Conservation (phyloP, 2,797 vertebrate genomes). For the Rhinichthys osculus region DNA sequence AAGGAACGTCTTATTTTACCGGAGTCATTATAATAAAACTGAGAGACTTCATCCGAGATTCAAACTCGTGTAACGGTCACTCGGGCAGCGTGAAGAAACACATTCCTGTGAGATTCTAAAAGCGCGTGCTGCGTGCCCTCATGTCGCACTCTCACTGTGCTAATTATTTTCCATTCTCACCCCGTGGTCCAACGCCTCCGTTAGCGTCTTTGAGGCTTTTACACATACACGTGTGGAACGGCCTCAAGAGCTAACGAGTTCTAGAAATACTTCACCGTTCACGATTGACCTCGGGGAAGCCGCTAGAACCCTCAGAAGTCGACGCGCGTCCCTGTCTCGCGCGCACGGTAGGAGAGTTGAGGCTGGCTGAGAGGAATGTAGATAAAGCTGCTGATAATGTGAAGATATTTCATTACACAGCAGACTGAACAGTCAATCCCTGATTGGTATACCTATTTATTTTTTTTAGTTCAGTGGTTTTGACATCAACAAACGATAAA, state of each 20-base stretch:
- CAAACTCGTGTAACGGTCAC: conserved; percentile 12
- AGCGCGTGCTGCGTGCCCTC: neutral
- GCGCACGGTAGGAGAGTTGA: neutral
- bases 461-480: neutral
- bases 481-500: conserved; percentile 14
- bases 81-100: neutral
- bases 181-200: neutral
- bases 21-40: neutral
- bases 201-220: conserved; percentile 18
- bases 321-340: too few relatives aligned
- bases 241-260: conserved; percentile 7
- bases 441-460: neutral
- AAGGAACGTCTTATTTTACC: neutral
- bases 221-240: neutral
- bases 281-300: conserved; percentile 9
- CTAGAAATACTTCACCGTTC: conserved; percentile 33
- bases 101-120: conserved; percentile 38
- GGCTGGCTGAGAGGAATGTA: neutral
- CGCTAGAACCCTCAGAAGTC: neutral
- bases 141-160: neutral
- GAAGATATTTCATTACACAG: neutral
- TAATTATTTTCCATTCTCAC: conserved; percentile 46
- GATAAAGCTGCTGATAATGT: neutral
- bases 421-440: neutral
- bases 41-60: neutral